Evolutionary conservation across 1,140 invertebrate genomes (phyloP).

Genomic region (Dreissena rostriformis): DNA sequence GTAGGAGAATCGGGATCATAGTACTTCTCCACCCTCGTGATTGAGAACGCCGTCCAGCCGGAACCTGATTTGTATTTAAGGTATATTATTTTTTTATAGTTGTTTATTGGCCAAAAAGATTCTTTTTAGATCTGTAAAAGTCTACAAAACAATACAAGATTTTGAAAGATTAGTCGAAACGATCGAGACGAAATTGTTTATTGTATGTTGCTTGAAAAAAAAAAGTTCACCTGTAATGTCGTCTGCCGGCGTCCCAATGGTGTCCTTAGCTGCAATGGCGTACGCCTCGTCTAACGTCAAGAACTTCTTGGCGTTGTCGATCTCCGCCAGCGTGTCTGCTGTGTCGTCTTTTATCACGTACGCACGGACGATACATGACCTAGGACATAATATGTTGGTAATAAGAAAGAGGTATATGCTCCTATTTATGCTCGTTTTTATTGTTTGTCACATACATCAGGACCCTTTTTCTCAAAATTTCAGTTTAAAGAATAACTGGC

Average conservation of each 20-base stretch:
- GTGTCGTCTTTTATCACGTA: conserved; percentile 59
- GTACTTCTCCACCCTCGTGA: conserved; percentile 62
- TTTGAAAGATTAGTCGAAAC: too few species aligned
- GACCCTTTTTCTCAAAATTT: too few species aligned
- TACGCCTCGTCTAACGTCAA: conserved; percentile 40
- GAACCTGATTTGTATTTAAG: conserved; percentile 38
- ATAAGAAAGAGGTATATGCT: not conserved
- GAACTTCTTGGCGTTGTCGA: conserved; percentile 50
- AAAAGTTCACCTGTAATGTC: conserved; percentile 50
- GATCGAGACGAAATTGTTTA: too few species aligned
- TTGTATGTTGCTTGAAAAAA: too few species aligned
- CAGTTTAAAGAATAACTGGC: too few species aligned
- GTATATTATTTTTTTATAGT: too few species aligned
- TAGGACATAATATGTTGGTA: conserved; percentile 16
- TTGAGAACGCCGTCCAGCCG: conserved; percentile 60
- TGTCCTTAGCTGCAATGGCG: conserved; percentile 55
- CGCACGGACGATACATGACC: conserved; percentile 58
- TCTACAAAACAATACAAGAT: too few species aligned
- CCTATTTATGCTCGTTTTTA: not conserved
- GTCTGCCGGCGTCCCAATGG: conserved; percentile 47
- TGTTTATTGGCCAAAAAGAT: too few species aligned
- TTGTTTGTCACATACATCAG: not conserved
- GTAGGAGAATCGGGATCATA: not conserved
- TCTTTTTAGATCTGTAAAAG: too few species aligned
- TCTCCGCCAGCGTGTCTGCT: conserved; percentile 51